phyloP scores from a whole-genome alignment of 2,113 vertebrate genomes.

The Pomatostomus ruficeps region DNA sequence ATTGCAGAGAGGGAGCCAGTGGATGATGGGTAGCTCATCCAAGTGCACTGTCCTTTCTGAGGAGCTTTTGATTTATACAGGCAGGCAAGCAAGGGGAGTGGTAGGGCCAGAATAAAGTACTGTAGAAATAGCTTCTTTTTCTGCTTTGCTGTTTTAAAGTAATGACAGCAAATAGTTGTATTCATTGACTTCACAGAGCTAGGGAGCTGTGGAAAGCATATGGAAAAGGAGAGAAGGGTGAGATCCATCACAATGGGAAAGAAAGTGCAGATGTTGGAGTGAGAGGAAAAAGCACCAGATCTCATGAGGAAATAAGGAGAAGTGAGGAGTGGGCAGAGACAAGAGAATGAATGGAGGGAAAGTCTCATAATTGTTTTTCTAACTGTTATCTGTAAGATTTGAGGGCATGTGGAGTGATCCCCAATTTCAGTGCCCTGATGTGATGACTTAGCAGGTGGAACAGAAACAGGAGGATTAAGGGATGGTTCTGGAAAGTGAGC shows the following conservation, averaged over 20 bases:
- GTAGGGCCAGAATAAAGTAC: background rate
- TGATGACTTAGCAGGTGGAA: background rate
- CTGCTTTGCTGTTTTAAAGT: background rate
- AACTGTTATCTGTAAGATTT: background rate
- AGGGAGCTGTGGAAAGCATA: background rate
- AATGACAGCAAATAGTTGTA: background rate
- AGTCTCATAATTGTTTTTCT: background rate
- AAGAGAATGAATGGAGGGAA: background rate
- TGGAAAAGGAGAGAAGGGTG: background rate
- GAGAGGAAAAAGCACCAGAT: background rate
- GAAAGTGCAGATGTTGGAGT: background rate
- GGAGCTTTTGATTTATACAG: background rate
- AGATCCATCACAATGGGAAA: background rate
- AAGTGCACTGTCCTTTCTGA: background rate
- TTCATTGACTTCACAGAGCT: background rate
- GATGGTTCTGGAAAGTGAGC: background rate
- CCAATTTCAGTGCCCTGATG: background rate
- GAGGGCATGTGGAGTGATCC: background rate
- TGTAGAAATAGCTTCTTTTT: background rate
- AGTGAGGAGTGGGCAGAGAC: background rate
- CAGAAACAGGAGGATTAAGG: background rate
- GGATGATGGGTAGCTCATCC: background rate
- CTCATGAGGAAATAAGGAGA: background rate
- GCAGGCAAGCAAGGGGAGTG: background rate
- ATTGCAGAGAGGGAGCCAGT: background rate